Percentiles rank a stretch among this genome's conserved stretches.
Conservation (phyloP, 2,797 vertebrate species). For the Phaenicophaeus curvirostris region DNA sequence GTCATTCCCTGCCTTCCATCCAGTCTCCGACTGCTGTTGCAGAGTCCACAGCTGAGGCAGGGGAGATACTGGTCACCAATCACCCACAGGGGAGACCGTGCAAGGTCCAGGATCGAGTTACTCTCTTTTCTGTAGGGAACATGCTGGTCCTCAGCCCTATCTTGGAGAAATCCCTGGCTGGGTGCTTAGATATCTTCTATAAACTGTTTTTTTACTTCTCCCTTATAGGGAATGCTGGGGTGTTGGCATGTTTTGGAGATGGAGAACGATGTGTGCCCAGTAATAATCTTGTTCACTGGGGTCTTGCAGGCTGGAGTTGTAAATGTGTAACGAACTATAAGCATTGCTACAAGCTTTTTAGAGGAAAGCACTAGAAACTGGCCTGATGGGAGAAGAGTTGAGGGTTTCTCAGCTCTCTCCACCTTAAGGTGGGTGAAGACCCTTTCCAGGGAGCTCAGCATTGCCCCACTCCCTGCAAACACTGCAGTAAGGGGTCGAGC, state of each 20-base stretch:
- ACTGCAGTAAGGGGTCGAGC: background rate
- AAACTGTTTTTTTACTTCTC: background rate
- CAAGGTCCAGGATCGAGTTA: fast-evolving
- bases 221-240: background rate
- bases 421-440: background rate
- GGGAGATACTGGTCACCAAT: fast-evolving
- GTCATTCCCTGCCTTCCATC: background rate
- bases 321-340: background rate
- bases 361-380: constrained; percentile 10
- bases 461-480: fast-evolving
- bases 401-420: background rate
- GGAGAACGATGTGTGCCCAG: fast-evolving
- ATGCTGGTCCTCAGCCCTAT: fast-evolving
- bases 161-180: background rate
- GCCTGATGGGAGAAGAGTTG: no score
- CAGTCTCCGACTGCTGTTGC: background rate
- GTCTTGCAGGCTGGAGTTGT: background rate
- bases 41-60: fast-evolving
- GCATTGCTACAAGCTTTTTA: background rate
- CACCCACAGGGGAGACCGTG: fast-evolving
- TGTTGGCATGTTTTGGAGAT: fast-evolving
- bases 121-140: background rate
- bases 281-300: fast-evolving
- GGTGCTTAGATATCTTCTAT: no score
- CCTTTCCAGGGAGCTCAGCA: background rate